Evolutionary conservation across 2,113 vertebrate genomes (phyloP).

Genomic region (Athene cunicularia): DNA sequence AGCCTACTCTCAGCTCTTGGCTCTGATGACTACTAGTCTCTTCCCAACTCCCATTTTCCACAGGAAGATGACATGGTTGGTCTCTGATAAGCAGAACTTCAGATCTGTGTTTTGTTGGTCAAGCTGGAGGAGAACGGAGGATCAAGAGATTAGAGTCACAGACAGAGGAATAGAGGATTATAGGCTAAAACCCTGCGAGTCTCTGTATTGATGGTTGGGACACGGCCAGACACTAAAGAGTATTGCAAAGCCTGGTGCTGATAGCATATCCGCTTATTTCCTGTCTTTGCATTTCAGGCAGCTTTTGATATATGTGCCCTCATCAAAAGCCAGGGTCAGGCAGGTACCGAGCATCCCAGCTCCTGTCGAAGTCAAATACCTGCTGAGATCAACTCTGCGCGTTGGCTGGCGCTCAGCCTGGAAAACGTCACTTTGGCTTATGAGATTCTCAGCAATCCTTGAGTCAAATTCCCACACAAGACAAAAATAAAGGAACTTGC

Average conservation of each 20-base stretch:
- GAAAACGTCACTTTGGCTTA: slow-evolving; percentile 29
- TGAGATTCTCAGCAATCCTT: slow-evolving; percentile 9
- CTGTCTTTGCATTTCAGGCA: slow-evolving; percentile 33
- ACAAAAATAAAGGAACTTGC: slow-evolving; percentile 40
- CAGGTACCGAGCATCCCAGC: neutral
- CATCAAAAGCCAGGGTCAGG: slow-evolving; percentile 38
- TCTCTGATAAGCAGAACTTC: slow-evolving; percentile 6
- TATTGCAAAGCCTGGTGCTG: slow-evolving; percentile 45
- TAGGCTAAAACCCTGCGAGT: slow-evolving; percentile 37
- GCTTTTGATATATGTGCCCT: slow-evolving; percentile 7
- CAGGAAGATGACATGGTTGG: slow-evolving; percentile 5
- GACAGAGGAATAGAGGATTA: slow-evolving; percentile 58
- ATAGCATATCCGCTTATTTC: slow-evolving; percentile 52
- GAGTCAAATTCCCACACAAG: slow-evolving; percentile 51
- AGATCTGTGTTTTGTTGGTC: slow-evolving; percentile 29
- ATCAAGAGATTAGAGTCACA: slow-evolving; percentile 64
- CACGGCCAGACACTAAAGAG: slow-evolving; percentile 24
- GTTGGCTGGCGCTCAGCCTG: slow-evolving; percentile 20
- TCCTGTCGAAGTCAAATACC: slow-evolving; percentile 32
- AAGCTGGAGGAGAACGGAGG: slow-evolving; percentile 13
- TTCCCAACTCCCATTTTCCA: slow-evolving; percentile 19
- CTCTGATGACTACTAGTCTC: neutral
- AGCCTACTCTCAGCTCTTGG: slow-evolving; percentile 4
- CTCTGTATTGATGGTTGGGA: slow-evolving; percentile 63
- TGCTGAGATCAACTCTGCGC: slow-evolving; percentile 48